Evolutionary conservation across 2,888 invertebrate species (phyloP), one percentile per base, ranked within the genome.

Genomic region (Hypsopygia costalis): DNA sequence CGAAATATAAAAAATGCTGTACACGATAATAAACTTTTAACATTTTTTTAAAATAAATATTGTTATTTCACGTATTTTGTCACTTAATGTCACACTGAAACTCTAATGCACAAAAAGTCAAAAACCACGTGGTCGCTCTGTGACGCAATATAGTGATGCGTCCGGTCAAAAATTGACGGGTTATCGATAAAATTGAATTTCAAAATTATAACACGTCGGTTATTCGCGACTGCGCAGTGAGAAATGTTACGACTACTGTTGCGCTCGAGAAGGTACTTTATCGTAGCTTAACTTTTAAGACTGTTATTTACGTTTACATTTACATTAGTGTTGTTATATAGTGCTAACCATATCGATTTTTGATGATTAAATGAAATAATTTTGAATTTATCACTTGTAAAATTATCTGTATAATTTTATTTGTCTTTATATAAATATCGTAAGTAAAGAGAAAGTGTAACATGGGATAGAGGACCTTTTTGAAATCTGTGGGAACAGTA

Each of bases 1-100:
- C 53, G 34, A 78, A 80, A 64, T 80, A 72, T 60, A 75, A 47
- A 49, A 69, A 74, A 69, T 76, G 52, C 47, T 75, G 72, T 69
- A 65, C 68, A 46, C 60, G 56, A 45, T 43, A 55, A 41, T 47
- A 53, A 51, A 58, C 62, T 58, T 66, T 55, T 61, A 71, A 48
- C 79, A 80, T 79, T 58, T 70, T 74, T 58, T 48, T n/a, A n/a
- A 11, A 16, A 35, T 8, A 33, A 3, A 31, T 16, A 16, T 16
- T 16, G 4, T 16, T 16, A 16, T 3, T 3, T 16, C 16, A 16
- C 16, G 16, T 16, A 16, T 16, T 16, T n/a, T n/a, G n/a, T n/a
- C 16, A 16, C 16, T 16, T 16, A 16, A 16, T 16, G 16, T 16
- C 40, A 34, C 34, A 40, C 43, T 49, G 42, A 55, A 47, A 50